A percentile compares a stretch with the other conserved stretches of the same genome.
phyloP scores from a whole-genome alignment of 2,888 invertebrate species.

The Lydus trimaculatus region DNA sequence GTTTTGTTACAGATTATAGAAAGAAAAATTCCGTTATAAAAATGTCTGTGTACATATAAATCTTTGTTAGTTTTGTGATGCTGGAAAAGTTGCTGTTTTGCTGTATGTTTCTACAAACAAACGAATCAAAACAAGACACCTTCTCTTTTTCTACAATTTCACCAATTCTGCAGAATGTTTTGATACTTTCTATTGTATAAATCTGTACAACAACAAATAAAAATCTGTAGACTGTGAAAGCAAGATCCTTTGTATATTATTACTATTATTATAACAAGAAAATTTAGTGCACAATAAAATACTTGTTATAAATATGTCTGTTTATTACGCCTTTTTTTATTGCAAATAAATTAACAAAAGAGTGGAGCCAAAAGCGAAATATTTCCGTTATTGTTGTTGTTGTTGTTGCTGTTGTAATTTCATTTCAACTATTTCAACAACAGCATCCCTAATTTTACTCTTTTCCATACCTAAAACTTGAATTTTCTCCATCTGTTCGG shows the following conservation, averaged over 20 bases:
- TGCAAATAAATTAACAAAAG: constrained; percentile 3
- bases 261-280: constrained; percentile 15
- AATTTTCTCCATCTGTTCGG: constrained; percentile 94
- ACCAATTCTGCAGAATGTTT: constrained; percentile 10
- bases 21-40: background rate
- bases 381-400: constrained; percentile 5
- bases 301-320: constrained; percentile 32
- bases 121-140: background rate
- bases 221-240: constrained; percentile 36
- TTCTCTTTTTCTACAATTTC: background rate
- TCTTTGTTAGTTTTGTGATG: constrained; percentile 1
- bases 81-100: background rate
- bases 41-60: background rate
- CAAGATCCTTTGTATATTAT: constrained; percentile 37
- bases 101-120: background rate
- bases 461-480: constrained; percentile 85
- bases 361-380: background rate
- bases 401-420: constrained; percentile 67
- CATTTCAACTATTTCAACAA: constrained; percentile 79
- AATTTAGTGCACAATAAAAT: constrained; percentile 36
- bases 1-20: background rate
- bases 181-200: constrained; percentile 18
- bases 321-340: background rate
- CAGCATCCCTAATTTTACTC: constrained; percentile 78
- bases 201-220: too few relatives aligned